Evolutionary conservation across 1,140 invertebrate genomes (phyloP), one percentile per base, ranked within the genome.

Genomic region (Drosophila fuyamai): DNA sequence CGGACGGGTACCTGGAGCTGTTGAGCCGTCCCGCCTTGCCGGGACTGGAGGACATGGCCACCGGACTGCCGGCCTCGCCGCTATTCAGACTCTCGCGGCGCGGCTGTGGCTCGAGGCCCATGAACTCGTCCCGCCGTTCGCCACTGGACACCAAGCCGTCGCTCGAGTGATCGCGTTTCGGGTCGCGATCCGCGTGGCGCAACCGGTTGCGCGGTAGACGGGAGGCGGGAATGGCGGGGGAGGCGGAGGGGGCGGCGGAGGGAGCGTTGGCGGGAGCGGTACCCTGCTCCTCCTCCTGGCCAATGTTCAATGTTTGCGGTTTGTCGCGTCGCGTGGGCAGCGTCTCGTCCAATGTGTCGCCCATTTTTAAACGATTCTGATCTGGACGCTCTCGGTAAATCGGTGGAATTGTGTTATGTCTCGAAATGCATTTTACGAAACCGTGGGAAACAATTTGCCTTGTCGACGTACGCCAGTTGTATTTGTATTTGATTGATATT

Each of bases 71-170:
- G 18, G 35, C 41, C 32, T 92, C 90, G 18, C 73, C 76, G 43
- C 63, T 85, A 44, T 91, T 89, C 16, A 92, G 60, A 71, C 91
- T 92, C 50, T 92, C 91, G 51, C 90, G 86, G 5, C 90, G 86
- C 51, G 78, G 81, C 40, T 60, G 60, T 16, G 54, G 8, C 35
- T 78, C 71, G 6, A 73, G 53, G 9, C 81, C 59, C 16, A 56
- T 50, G 27, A 92, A 92, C 23, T 93, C 92, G 57, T 91, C 72
- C 44, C 59, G 68, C 0, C 79, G 59, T 14, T 61, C 79, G 65
- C 66, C 79, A 40, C 56, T 55, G 16, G 83, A 65, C n/a, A 62
- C 65, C 10, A 86, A 43, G 12, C 82, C 82, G 47, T 91, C 90
- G 41, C 80, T 76, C 16, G 90, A 90, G 46, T 92, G 90, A 66